Base-by-base conservation (phyloP, 2,888 invertebrate genomes). In the Artemia sp. region DNA sequence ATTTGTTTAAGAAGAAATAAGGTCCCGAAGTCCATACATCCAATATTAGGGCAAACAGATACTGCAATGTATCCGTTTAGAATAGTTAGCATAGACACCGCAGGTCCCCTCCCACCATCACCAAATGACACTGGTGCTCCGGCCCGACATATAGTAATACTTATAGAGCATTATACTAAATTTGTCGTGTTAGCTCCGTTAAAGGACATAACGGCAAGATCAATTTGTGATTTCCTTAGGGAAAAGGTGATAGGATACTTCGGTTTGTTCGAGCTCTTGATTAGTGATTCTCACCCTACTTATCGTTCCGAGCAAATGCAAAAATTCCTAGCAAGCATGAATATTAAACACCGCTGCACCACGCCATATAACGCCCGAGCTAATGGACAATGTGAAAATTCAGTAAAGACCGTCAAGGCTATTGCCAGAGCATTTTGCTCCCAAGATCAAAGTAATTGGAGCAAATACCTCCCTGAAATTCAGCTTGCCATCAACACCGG, bases 351-450 rank as follows among this genome's bases (percentile, higher is more conserved):
- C 8, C 12, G 58, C 12, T 14, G 58, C 7, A 58, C 58, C n/a
- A 58, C 58, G 14, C 58, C 58, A 7, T 58, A 58, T 8, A 58
- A 58, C 58, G 58, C 58, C n/a, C 12, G 58, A 58, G 8, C n/a
- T n/a, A 58, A 58, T 14, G 8, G 58, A 14, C n/a, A 12, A n/a
- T 58, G 58, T 58, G 58, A 58, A 58, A 58, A 58, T 58, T 58
- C 58, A 58, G 58, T 58, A 58, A 58, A 58, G 58, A 12, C 8
- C 7, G 12, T 12, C 12, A 58, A 58, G 14, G 14, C 8, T n/a
- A n/a, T 14, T 12, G 7, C 6, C 7, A 58, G 14, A 14, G n/a
- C n/a, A 19, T 58, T n/a, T 14, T 58, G 58, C 8, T 4, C 14
- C 58, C 12, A 14, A n/a, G 14, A 53, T 53, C 58, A 12, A 53